Base-by-base conservation (phyloP, 53 echinoderm and acorn worm genomes). In the Apostichopus leukothele region DNA sequence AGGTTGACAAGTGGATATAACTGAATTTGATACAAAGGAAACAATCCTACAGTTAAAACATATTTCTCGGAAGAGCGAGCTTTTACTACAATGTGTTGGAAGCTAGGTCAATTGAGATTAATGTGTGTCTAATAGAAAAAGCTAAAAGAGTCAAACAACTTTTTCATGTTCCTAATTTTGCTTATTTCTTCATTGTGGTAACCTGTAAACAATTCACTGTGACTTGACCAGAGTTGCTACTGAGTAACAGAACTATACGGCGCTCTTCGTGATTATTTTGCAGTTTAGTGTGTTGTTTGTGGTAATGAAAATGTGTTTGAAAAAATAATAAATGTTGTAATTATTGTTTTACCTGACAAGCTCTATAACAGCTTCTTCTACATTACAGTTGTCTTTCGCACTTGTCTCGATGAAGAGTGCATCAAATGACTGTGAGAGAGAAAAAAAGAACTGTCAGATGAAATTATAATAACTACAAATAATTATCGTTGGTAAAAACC, bases 321-420 rank as follows among this genome's bases (percentile, higher is more conserved):
- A 67, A 67, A 1, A 67, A 16, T 4, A 67, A 5, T 16, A 67
- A 13, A 67, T 67, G 2, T 39, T 0, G 0, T 39, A 57, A 57
- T 57, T 7, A 57, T 9, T 57, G 57, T 7, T 90, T 84, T 81
- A 94, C 96, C 96, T 94, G 59, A 91, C 91, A 5, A 94, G 88
- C 21, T 96, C 89, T 4, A 55, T 87, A 10, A 94, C 94, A 14
- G 96, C 94, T 26, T 92, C 94, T 25, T 90, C 88, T 7, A 96
- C 91, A 79, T 99, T 96, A 10, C 83, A 84, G 6, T 96, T 96
- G 21, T 99, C 96, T 74, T 99, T 99, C 1, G 93, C 96, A 84
- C 99, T 99, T 9, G 93, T 94, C 74, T 99, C 99, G 67, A 94
- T 94, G 51, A 99, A 99, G 63, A 96, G 76, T 1, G 96, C 99